Evolutionary conservation across 1,140 invertebrate species (phyloP).

Genomic region (Phortica variegata): DNA sequence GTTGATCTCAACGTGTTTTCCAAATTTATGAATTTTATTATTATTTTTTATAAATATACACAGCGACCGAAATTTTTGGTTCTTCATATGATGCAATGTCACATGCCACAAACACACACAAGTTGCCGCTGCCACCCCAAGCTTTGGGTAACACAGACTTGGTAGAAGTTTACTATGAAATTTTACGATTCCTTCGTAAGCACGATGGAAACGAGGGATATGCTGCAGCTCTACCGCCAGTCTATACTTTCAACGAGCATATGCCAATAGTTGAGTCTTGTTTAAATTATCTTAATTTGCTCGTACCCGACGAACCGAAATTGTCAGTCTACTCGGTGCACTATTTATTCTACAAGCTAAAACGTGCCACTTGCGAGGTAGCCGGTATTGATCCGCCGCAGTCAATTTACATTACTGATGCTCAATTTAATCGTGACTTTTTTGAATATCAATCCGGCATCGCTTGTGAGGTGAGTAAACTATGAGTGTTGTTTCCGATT

Average conservation of each 20-base stretch:
- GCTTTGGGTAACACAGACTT: conserved; percentile 40
- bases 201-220: conserved; percentile 1
- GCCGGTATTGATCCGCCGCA: conserved; percentile 12
- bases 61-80: conserved; percentile 27
- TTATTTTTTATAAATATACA: not conserved
- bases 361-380: conserved; percentile 24
- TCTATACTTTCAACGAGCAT: conserved; percentile 29
- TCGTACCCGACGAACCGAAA: not conserved
- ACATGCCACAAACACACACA: conserved; percentile 29
- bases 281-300: conserved; percentile 23
- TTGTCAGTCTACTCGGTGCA: conserved; percentile 36
- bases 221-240: conserved; percentile 14
- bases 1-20: conserved; percentile 7
- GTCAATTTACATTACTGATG: conserved; percentile 26
- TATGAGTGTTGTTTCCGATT: not conserved
- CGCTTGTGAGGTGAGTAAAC: conserved; percentile 29
- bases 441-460: conserved; percentile 37
- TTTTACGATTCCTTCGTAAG: conserved; percentile 23
- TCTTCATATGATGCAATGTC: conserved; percentile 27
- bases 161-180: conserved; percentile 27
- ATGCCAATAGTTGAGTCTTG: conserved; percentile 35
- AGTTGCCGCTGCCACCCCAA: conserved; percentile 37
- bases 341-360: conserved; percentile 36
- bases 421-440: conserved; percentile 26
- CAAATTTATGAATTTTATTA: not conserved